phyloP scores from a whole-genome alignment of 1,140 invertebrate species.

The Ceratoteleas bidentatus region DNA sequence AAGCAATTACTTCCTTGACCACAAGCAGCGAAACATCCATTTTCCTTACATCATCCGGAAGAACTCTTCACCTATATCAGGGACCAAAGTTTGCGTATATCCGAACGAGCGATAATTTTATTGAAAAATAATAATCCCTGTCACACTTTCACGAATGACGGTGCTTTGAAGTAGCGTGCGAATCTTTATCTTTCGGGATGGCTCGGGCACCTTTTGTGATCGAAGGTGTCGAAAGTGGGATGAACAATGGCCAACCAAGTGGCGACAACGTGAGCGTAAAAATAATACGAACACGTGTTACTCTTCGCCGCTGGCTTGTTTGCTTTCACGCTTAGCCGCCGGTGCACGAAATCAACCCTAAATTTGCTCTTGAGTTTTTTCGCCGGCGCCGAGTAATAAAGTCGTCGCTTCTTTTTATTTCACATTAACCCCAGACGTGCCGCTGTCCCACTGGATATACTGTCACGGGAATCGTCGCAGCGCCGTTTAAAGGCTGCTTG shows the following conservation, averaged over 20 bases:
- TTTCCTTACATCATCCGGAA: too few relatives aligned
- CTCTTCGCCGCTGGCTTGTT: constrained; percentile 40
- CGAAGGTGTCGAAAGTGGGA: constrained; percentile 44
- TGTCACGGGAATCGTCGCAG: neutral
- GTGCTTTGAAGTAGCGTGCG: constrained; percentile 18
- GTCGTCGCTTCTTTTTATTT: neutral
- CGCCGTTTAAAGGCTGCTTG: constrained; percentile 10
- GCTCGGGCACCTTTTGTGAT: constrained; percentile 45
- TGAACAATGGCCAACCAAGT: constrained; percentile 55
- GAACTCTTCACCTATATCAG: too few relatives aligned
- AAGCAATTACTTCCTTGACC: too few relatives aligned
- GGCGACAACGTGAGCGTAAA: constrained; percentile 42
- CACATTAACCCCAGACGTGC: constrained; percentile 7
- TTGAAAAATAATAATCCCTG: constrained; percentile 44
- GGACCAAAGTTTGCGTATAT: neutral
- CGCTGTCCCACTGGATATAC: neutral
- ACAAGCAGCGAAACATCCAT: too few relatives aligned
- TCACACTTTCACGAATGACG: constrained; percentile 28
- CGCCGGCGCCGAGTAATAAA: neutral
- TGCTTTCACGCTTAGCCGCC: constrained; percentile 53
- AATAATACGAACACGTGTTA: constrained; percentile 60
- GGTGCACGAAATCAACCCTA: constrained; percentile 49
- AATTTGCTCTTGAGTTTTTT: constrained; percentile 46
- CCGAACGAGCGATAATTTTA: constrained; percentile 23
- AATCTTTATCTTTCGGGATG: constrained; percentile 49